Conservation (phyloP, 2,113 vertebrate species). For the Zosterops hypoxanthus region DNA sequence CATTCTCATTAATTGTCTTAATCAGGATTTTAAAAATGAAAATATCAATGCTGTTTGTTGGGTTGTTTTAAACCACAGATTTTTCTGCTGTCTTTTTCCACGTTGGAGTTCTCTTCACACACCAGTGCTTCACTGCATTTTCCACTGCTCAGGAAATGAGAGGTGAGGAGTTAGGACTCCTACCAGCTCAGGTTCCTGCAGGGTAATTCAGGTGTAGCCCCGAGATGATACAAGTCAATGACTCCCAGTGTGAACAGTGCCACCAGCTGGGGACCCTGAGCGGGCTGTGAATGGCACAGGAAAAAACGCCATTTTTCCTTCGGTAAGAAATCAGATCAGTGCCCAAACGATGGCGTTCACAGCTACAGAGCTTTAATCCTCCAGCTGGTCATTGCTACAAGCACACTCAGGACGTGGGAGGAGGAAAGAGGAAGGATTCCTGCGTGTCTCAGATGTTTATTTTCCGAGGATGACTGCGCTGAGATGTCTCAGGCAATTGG, state of each 20-base stretch:
- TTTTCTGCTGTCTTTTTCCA: background rate
- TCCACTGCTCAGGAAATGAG: background rate
- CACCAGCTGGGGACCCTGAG: slow-evolving; percentile 39
- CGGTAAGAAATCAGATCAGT: background rate
- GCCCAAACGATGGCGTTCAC: background rate
- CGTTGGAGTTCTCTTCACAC: background rate
- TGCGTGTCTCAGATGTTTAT: accelerated
- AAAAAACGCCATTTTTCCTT: background rate
- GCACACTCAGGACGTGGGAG: background rate
- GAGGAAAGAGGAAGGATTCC: background rate
- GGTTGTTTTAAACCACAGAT: background rate
- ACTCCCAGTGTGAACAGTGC: slow-evolving; percentile 5
- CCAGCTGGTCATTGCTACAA: background rate
- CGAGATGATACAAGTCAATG: accelerated
- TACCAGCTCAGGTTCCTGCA: background rate
- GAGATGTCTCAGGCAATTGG: background rate
- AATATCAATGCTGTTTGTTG: background rate
- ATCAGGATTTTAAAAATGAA: background rate
- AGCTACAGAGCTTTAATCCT: background rate
- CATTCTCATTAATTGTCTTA: background rate
- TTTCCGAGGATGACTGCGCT: background rate
- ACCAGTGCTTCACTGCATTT: background rate
- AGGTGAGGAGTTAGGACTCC: background rate
- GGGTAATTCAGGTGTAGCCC: background rate
- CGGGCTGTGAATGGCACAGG: background rate